phyloP scores from a whole-genome alignment of 2,797 vertebrate genomes.

The Etheostoma nigrum region DNA sequence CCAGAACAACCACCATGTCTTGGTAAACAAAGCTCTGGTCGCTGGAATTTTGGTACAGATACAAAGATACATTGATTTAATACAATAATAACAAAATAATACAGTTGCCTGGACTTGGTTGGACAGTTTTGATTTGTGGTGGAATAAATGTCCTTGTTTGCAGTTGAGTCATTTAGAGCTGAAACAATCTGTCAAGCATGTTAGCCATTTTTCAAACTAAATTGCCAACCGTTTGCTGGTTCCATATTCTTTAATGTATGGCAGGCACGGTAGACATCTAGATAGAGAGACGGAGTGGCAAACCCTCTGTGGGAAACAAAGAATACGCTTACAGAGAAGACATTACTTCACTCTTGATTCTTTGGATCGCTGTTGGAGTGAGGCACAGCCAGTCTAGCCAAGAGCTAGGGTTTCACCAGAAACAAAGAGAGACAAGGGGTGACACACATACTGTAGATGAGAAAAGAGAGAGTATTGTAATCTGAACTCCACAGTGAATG shows the following conservation, averaged over 20 bases:
- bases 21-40: neutral
- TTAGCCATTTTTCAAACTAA: neutral
- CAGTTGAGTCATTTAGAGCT: neutral
- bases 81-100: too few relatives aligned
- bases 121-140: neutral
- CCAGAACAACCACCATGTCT: neutral
- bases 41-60: neutral
- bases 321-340: constrained; percentile 41
- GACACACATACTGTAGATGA: constrained; percentile 15
- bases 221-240: neutral
- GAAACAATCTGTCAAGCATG: neutral
- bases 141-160: neutral
- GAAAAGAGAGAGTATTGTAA: constrained; percentile 21
- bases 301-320: constrained; percentile 31
- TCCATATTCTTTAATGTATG: neutral
- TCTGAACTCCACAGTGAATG: neutral
- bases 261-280: constrained; percentile 32
- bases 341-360: constrained; percentile 25
- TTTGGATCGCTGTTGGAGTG: constrained; percentile 16
- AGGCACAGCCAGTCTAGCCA: constrained; percentile 7
- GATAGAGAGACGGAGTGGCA: constrained; percentile 16
- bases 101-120: neutral
- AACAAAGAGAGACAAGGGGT: constrained; percentile 1
- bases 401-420: constrained; percentile 43
- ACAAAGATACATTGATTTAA: neutral